These are phyloP conservation scores for Zeugodacus cucurbitae DNA, from an alignment of 1,140 invertebrate species.

Conservation along the genomic window DNA sequence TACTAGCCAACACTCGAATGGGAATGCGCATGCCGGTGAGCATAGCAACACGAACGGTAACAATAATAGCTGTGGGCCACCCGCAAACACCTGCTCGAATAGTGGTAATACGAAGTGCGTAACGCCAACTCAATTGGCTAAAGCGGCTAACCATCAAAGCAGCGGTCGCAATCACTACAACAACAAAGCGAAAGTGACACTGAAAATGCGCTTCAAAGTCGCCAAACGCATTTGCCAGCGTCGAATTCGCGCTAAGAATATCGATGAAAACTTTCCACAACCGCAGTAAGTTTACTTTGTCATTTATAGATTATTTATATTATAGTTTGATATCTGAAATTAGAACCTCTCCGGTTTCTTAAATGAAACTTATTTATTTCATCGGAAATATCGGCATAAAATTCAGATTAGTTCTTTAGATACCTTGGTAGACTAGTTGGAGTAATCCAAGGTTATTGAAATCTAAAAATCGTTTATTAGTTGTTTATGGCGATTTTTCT, in stretches of 20 bases:
- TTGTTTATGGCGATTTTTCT: too few species aligned
- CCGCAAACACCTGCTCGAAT: neutral
- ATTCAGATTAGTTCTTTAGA: neutral
- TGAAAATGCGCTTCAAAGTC: constrained; percentile 57
- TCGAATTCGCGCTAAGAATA: constrained; percentile 46
- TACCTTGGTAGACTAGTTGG: neutral
- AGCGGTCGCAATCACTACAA: constrained; percentile 42
- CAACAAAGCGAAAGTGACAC: constrained; percentile 47
- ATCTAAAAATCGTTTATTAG: neutral
- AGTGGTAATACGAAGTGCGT: neutral
- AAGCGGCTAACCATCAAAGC: neutral
- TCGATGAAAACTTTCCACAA: constrained; percentile 51
- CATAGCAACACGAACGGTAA: neutral
- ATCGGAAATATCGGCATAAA: too few species aligned
- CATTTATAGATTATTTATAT: neutral
- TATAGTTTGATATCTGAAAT: too few species aligned
- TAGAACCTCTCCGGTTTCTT: too few species aligned
- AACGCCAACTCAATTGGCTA: neutral
- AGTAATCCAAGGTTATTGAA: neutral
- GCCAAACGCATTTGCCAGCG: constrained; percentile 52
- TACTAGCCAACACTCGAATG: neutral
- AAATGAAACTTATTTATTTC: too few species aligned
- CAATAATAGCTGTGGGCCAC: neutral
- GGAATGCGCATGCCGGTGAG: neutral
- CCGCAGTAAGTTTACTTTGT: constrained; percentile 52